Evolutionary conservation across 2,113 vertebrate species (phyloP).

Genomic region (Triplophysa rosa): DNA sequence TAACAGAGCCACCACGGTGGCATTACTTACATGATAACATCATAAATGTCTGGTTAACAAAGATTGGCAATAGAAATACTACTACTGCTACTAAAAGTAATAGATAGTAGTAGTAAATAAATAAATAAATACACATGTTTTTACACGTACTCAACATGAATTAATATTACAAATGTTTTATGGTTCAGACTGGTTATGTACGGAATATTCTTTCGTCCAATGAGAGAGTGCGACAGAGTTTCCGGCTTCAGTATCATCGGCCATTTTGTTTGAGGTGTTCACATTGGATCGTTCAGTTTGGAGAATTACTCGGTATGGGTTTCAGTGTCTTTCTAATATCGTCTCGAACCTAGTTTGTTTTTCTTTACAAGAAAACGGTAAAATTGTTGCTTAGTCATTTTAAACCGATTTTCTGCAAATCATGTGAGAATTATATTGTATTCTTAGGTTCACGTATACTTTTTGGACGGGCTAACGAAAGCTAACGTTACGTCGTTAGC

Average conservation of each 20-base stretch:
- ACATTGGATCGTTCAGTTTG: not conserved
- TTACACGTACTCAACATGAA: too few relatives aligned
- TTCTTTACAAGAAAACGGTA: not conserved
- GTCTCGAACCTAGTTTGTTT: not conserved
- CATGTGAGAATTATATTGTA: not conserved
- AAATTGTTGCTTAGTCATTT: too few relatives aligned
- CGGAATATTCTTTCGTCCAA: constrained; percentile 16
- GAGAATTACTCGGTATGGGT: not conserved
- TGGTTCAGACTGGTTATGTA: not conserved
- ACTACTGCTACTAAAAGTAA: too few relatives aligned
- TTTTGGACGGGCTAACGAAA: constrained; percentile 49
- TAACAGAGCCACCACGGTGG: not conserved
- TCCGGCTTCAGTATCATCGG: not conserved
- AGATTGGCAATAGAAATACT: too few relatives aligned
- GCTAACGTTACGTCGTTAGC: not conserved
- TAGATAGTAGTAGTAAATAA: too few relatives aligned
- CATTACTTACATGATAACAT: too few relatives aligned
- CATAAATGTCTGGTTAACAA: too few relatives aligned
- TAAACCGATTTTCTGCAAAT: not conserved
- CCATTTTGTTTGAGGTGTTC: constrained; percentile 56
- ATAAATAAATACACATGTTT: too few relatives aligned
- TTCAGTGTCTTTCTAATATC: not conserved
- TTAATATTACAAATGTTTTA: not conserved
- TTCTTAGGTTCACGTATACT: constrained; percentile 19
- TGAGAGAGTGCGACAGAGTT: constrained; percentile 1